These are phyloP conservation scores for Zaprionus gabonicus DNA, from an alignment of 1,140 invertebrate genomes.

Conservation along the genomic window DNA sequence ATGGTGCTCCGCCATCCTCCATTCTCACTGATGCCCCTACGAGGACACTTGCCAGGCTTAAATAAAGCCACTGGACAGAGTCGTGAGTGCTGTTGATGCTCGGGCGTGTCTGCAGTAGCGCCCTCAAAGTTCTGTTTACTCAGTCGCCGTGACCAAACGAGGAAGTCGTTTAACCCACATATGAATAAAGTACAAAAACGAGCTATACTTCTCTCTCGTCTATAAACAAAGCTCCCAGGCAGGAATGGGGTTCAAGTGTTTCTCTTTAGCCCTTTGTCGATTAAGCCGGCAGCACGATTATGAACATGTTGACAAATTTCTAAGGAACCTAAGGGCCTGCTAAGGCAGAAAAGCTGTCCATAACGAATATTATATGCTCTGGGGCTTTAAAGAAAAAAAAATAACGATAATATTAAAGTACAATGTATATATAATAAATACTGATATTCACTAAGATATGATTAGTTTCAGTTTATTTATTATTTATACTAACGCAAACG, in stretches of 20 bases:
- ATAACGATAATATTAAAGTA: too few relatives aligned
- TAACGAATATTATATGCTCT: not conserved
- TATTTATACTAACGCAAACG: too few relatives aligned
- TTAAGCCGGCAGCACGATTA: constrained; percentile 52
- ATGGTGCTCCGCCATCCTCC: constrained; percentile 7
- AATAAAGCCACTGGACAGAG: constrained; percentile 22
- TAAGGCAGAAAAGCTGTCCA: not conserved
- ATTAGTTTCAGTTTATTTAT: too few relatives aligned
- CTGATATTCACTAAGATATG: too few relatives aligned
- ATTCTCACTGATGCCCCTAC: constrained; percentile 1
- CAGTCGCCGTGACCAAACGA: constrained; percentile 43
- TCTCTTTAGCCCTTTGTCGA: constrained; percentile 34
- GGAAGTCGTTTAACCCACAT: constrained; percentile 78
- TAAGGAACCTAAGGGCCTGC: not conserved
- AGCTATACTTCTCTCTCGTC: constrained; percentile 38
- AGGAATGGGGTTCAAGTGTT: constrained; percentile 44
- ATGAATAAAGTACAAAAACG: not conserved
- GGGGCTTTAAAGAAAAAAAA: too few relatives aligned
- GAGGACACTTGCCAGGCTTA: constrained; percentile 23
- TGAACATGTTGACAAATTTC: constrained; percentile 77
- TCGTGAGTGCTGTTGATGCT: not conserved
- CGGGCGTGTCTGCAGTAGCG: constrained; percentile 25
- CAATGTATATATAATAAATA: too few relatives aligned
- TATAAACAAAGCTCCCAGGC: constrained; percentile 21
- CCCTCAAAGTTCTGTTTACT: constrained; percentile 57